Evolutionary conservation across 2,888 invertebrate species (phyloP), one percentile per base, ranked within the genome.

Genomic region (Pantelozetes paolii): DNA sequence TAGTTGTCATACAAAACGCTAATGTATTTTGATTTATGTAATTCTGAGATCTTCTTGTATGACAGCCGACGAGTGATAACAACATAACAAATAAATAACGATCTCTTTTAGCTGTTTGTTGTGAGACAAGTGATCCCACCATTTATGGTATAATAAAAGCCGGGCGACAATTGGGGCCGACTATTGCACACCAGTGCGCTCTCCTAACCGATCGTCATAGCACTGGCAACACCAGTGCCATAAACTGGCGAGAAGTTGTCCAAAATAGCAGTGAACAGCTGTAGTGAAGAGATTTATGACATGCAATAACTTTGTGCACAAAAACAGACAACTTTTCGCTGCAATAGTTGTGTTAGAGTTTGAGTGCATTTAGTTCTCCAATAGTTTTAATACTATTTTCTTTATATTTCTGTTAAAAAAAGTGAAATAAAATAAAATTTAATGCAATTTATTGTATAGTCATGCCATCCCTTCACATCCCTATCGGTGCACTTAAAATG

Each of bases 101-200:
- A 54, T 54, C 54, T 54, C 9, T 54, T 54, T 54, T 54, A 54
- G 54, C 54, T 54, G 54, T 23, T n/a, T 26, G 20, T 54, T 54
- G 54, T 23, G 54, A 36, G 36, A 36, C 11, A 54, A 54, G 54
- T 54, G 23, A 26, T 54, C 54, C 20, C 23, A 67, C 40, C 67
- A 67, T 67, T 67, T 67, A 67, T 67, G 67, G 40, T 30, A 40
- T 67, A 67, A 67, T 67, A 67, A 67, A 67, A 42, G 32, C 32
- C 59, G 67, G 62, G 62, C 40, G 67, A 67, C 67, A 67, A 67
- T 67, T 67, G 6, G 36, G 32, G 32, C n/a, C n/a, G n/a, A n/a
- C n/a, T n/a, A n/a, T n/a, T n/a, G n/a, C n/a, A n/a, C 30, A 20
- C 30, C 32, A 62, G n/a, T 62, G n/a, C n/a, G 20, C 48, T n/a